A percentile compares a stretch with the other conserved stretches of the same genome.
These are phyloP conservation scores for Cremastinae sp. DNA, from an alignment of 2,888 invertebrate species.

Conservation along the genomic window DNA sequence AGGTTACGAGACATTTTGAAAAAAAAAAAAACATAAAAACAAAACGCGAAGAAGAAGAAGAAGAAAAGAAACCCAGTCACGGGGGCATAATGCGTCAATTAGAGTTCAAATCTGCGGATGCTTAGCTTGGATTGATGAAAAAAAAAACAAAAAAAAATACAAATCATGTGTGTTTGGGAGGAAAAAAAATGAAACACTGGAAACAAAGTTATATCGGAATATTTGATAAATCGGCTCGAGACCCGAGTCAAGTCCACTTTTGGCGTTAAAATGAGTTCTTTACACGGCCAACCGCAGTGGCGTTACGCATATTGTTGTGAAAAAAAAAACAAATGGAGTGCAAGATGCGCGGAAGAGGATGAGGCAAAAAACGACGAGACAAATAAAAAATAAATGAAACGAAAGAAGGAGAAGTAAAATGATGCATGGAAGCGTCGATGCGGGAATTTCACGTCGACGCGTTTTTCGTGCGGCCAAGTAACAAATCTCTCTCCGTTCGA, in stretches of 20 bases:
- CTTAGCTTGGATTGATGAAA: conserved; percentile 42
- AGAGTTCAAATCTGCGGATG: conserved; percentile 48
- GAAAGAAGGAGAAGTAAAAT: not conserved
- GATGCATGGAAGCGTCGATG: conserved; percentile 21
- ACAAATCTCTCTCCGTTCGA: conserved; percentile 60
- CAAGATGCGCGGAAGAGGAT: conserved; percentile 5
- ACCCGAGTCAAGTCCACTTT: conserved; percentile 51
- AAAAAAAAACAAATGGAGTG: conserved; percentile 23
- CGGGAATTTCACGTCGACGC: conserved; percentile 34
- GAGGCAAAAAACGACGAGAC: conserved; percentile 9
- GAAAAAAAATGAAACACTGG: not conserved
- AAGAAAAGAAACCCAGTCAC: conserved; percentile 36
- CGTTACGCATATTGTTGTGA: conserved; percentile 48
- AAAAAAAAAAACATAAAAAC: too few relatives aligned
- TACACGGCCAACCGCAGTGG: conserved; percentile 36
- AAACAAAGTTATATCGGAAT: conserved; percentile 10
- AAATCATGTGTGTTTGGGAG: too few relatives aligned
- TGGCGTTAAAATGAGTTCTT: conserved; percentile 47
- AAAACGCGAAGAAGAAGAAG: conserved; percentile 10
- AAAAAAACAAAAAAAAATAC: not conserved
- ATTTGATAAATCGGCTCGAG: conserved; percentile 33
- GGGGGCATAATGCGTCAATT: conserved; percentile 58
- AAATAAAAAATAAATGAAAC: conserved; percentile 17
- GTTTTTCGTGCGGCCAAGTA: conserved; percentile 63
- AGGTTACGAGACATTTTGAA: conserved; percentile 65